Evolutionary conservation across 2,797 vertebrate genomes (phyloP).

Genomic region (Myotis findleyi): DNA sequence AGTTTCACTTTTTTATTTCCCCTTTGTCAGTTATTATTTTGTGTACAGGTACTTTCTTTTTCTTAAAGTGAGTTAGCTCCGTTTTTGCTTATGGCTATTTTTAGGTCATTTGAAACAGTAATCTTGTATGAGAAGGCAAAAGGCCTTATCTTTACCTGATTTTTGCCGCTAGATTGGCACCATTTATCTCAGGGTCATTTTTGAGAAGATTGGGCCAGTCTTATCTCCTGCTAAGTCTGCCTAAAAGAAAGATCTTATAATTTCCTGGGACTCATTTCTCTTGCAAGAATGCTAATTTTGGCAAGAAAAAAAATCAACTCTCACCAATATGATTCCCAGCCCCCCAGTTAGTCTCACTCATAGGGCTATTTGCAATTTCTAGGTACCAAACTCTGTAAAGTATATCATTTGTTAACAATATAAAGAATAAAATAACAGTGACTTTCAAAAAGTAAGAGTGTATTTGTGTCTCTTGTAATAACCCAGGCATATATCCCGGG

Average conservation of each 20-base stretch:
- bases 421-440: not conserved
- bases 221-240: not conserved
- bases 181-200: not conserved
- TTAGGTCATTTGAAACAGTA: not conserved
- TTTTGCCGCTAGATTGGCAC: not conserved
- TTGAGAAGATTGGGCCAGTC: not conserved
- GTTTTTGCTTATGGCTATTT: not conserved
- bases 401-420: not conserved
- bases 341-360: not conserved
- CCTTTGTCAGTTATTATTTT: conserved; percentile 20
- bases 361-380: not conserved
- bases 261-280: not conserved
- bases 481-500: not conserved
- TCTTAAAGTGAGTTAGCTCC: not conserved
- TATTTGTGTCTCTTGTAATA: not conserved
- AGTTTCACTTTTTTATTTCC: not conserved
- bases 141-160: not conserved
- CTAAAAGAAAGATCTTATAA: not conserved
- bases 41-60: not conserved
- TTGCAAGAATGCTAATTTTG: not conserved
- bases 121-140: not conserved
- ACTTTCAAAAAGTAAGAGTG: not conserved
- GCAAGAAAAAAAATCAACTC: not conserved
- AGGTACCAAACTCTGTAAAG: not conserved
- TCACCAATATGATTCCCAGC: not conserved